Conservation (phyloP, 1,140 invertebrate species). For the Eulimnadia texana region DNA sequence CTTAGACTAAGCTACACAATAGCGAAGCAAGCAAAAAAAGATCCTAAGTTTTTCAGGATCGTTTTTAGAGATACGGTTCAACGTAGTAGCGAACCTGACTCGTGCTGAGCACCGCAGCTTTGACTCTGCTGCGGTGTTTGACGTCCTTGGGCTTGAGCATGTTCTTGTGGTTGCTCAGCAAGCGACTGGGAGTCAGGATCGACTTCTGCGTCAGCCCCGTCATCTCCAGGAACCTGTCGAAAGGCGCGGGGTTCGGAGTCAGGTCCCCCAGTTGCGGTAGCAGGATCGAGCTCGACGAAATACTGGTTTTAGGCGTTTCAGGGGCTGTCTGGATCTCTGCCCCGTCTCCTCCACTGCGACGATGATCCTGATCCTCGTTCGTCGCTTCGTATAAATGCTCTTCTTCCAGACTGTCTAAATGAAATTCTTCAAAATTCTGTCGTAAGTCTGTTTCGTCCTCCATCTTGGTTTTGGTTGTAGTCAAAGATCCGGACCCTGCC, state of each 20-base stretch:
- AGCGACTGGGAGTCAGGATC: conserved; percentile 51
- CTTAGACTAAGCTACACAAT: neutral
- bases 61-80: conserved; percentile 5
- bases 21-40: neutral
- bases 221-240: conserved; percentile 47
- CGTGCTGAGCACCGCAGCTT: conserved; percentile 1
- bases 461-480: conserved; percentile 14
- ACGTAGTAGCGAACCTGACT: conserved; percentile 10
- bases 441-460: conserved; percentile 19
- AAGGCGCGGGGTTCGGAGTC: conserved; percentile 9
- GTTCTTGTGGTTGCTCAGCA: conserved; percentile 55
- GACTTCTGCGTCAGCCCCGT: conserved; percentile 67
- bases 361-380: conserved; percentile 35
- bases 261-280: conserved; percentile 4
- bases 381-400: conserved; percentile 25
- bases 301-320: neutral
- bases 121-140: conserved; percentile 41
- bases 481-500: neutral
- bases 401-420: conserved; percentile 55
- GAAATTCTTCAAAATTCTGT: conserved; percentile 62
- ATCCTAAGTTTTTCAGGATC: neutral
- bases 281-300: neutral
- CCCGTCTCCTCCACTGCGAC: conserved; percentile 35
- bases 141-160: conserved; percentile 62
- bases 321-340: conserved; percentile 25